Conservation (phyloP, 2,888 invertebrate genomes). For the Mongoloraphidia duomilia region DNA sequence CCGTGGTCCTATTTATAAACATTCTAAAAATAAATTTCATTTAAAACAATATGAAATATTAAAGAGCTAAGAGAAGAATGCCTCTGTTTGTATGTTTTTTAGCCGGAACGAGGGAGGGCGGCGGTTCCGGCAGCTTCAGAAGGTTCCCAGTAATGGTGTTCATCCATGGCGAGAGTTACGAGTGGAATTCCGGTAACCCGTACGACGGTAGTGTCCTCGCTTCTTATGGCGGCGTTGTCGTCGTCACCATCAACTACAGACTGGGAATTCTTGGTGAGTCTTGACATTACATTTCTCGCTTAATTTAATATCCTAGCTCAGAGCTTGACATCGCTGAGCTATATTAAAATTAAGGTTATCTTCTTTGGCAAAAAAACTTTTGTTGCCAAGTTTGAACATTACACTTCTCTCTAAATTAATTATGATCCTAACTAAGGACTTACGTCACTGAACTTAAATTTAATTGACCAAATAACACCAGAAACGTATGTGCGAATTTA, state of each 20-base stretch:
- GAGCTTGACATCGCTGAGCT: not conserved
- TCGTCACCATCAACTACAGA: constrained; percentile 72
- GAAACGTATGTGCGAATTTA: too few relatives aligned
- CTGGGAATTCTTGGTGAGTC: constrained; percentile 65
- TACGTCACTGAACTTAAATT: too few relatives aligned
- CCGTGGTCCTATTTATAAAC: too few relatives aligned
- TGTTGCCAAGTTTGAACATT: too few relatives aligned
- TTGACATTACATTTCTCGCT: too few relatives aligned
- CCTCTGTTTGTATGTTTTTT: constrained; percentile 22
- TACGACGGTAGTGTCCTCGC: constrained; percentile 94
- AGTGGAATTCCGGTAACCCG: constrained; percentile 96
- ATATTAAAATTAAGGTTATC: not conserved
- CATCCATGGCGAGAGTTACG: constrained; percentile 90
- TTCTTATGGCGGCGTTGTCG: constrained; percentile 79
- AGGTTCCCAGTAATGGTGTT: constrained; percentile 85
- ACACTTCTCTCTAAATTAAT: too few relatives aligned
- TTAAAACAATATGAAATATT: too few relatives aligned
- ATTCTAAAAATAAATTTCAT: too few relatives aligned
- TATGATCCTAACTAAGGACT: too few relatives aligned
- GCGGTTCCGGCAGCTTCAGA: constrained; percentile 35
- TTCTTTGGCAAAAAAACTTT: not conserved
- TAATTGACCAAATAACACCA: too few relatives aligned
- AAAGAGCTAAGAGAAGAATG: too few relatives aligned
- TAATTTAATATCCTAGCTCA: not conserved
- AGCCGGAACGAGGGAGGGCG: constrained; percentile 46